Evolutionary conservation across 2,888 invertebrate species (phyloP).

Genomic region (Heliconius sara): DNA sequence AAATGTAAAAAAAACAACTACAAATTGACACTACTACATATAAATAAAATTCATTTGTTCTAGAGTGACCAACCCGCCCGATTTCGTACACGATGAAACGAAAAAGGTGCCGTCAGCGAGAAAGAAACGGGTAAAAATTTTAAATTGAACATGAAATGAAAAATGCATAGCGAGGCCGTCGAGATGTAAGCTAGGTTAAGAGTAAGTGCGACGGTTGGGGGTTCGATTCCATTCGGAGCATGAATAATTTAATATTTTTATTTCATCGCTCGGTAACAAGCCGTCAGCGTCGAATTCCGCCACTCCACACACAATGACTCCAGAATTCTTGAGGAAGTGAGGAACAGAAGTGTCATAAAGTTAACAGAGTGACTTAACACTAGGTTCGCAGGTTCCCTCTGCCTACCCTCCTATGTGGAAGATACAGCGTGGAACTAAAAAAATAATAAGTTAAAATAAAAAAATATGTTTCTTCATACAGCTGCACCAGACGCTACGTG

Average conservation of each 20-base stretch:
- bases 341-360: too few species aligned
- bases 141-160: neutral
- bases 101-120: constrained; percentile 7
- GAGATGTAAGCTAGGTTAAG: too few species aligned
- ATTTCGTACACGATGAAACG: neutral
- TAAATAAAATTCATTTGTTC: neutral
- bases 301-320: neutral
- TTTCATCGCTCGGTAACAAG: neutral
- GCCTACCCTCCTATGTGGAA: too few species aligned
- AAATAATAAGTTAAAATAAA: too few species aligned
- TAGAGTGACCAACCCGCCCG: neutral
- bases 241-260: neutral
- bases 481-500: constrained; percentile 58
- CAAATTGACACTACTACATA: neutral
- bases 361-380: too few species aligned
- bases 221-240: neutral
- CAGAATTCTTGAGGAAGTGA: too few species aligned
- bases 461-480: constrained; percentile 42
- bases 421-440: too few species aligned
- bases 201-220: neutral
- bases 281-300: neutral
- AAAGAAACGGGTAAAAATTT: neutral
- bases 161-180: too few species aligned
- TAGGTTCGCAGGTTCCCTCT: too few species aligned
- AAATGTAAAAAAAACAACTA: too few species aligned